Base-by-base conservation (phyloP, 2,888 invertebrate species). In the Caenorhabditis sinica region DNA sequence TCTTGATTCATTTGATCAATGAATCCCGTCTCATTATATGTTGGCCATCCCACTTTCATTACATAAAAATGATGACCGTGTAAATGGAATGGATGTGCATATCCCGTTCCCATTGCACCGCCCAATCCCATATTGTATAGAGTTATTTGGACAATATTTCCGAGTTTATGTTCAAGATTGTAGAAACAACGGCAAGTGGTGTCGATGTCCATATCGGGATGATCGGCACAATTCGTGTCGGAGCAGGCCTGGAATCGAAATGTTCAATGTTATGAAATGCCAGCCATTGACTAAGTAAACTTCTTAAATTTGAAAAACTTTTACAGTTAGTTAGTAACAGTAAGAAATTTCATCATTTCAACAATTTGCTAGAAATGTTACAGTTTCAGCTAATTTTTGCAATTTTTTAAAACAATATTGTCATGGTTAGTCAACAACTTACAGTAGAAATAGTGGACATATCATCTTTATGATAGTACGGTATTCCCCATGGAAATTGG, bases 51-150 rank as follows among this genome's bases (percentile, higher is more conserved):
- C 20, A 86, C 87, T 83, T 91, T 91, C 88, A 91, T 87, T 20
- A 92, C 88, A 53, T 90, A 90, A 71, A 90, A 92, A 73, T 91
- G 92, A 13, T 87, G 87, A 15, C 91, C 91, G 76, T 92, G 92
- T 0, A 92, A 73, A 79, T 92, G 92, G 56, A 92, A 86, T 5
- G 92, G 91, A 80, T 92, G 92, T 0, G 89, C 87, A 69, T 89
- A 91, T 15, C 91, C 91, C 11, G 85, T 87, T 1, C 87, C 88
- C 60, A 85, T 77, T 9, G 82, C 86, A 0, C 90, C 90, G 5
- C 90, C 91, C 4, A 89, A 72, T 13, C 91, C 91, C 91, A 91
- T 91, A 76, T 91, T 91, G 84, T 88, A 91, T 9, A 91, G 82
- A 23, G 90, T 91, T 63, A 91, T 68, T 86, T 90, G 91, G 6